Evolutionary conservation across 2,888 invertebrate genomes (phyloP), one percentile per base, ranked within the genome.

Genomic region (Linyphia triangularis): DNA sequence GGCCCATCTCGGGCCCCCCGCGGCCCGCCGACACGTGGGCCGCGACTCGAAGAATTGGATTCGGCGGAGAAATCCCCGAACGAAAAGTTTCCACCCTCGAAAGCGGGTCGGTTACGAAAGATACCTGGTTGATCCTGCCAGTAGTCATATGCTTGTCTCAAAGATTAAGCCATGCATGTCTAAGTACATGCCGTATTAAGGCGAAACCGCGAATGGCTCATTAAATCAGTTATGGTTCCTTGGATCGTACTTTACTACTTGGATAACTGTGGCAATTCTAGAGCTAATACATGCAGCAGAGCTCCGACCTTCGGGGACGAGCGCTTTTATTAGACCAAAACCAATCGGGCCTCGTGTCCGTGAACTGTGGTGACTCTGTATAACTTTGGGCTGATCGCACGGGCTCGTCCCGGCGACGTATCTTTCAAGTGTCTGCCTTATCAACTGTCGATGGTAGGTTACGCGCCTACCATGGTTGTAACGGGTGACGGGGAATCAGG

Each of bases 401-500:
- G 89, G 89, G 69, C 89, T 84, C 73, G 89, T 78, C 70, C 85
- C 85, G 85, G 75, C 89, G 83, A 89, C 81, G 69, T 81, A 91
- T 92, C 91, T 91, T 91, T 92, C 92, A 91, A 92, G 90, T 92
- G 92, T 93, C 92, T 92, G 92, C 92, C 92, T 91, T 92, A 92
- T 92, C 92, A 92, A 92, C 91, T 92, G 81, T 85, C 82, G 95
- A 95, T 94, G 94, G 95, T 95, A 94, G 94, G 93, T 93, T 94
- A 94, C 93, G 93, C 93, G 95, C 93, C 94, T 95, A 95, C 94
- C 95, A 94, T 95, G 95, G 94, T 94, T 93, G 93, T 94, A 93
- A 95, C 95, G 94, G 94, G 95, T 95, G 94, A 95, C 95, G 95
- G 95, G 94, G 95, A 95, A 95, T 95, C 94, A 95, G 95, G 95